Evolutionary conservation across 2,888 invertebrate species (phyloP).

Genomic region (Coleophora deauratella): DNA sequence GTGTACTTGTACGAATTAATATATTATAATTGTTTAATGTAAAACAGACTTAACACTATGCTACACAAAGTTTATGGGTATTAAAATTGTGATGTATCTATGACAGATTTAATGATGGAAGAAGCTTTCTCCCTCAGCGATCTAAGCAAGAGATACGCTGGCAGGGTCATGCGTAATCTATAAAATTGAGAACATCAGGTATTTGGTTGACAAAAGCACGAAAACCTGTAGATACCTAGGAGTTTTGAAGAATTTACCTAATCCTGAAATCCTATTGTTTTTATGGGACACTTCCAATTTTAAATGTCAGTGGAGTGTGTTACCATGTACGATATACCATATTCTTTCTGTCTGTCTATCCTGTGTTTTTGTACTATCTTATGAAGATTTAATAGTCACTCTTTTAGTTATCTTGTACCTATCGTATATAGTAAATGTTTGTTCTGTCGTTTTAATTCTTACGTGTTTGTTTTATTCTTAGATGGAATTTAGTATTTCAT

Average conservation of each 20-base stretch:
- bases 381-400: neutral
- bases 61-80: too few species aligned
- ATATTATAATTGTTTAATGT: too few species aligned
- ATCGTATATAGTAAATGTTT: neutral
- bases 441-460: neutral
- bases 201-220: constrained; percentile 21
- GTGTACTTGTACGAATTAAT: too few species aligned
- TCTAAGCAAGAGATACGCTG: constrained; percentile 54
- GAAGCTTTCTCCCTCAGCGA: constrained; percentile 62
- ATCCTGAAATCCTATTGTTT: neutral
- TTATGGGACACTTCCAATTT: too few species aligned
- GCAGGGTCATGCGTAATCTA: constrained; percentile 66
- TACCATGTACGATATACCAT: neutral
- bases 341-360: neutral
- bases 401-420: neutral
- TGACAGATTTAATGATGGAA: constrained; percentile 68
- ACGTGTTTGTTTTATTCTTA: constrained; percentile 12
- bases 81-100: constrained; percentile 20
- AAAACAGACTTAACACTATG: too few species aligned
- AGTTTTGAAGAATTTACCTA: neutral
- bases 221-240: neutral
- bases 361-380: neutral
- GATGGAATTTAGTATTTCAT: too few species aligned
- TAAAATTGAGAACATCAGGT: constrained; percentile 51
- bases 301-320: too few species aligned